Evolutionary conservation across 1,140 invertebrate genomes (phyloP), one percentile per base, ranked within the genome.

Genomic region (Tetramorium alpestre): DNA sequence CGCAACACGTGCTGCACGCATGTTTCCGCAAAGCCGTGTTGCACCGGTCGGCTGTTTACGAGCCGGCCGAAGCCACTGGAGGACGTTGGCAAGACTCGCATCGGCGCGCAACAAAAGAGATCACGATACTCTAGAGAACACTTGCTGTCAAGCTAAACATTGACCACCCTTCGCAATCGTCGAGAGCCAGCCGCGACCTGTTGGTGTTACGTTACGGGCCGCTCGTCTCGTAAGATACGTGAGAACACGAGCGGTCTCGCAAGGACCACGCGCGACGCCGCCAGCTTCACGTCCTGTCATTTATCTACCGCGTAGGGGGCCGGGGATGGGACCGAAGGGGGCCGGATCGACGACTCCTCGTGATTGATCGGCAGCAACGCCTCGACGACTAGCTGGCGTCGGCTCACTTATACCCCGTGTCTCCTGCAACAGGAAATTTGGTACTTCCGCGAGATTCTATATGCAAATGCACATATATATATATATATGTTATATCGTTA

Each of bases 101-200:
- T 60, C 28, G 73, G 33, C 38, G n/a, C n/a, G 76, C 56, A 77
- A 88, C 86, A 90, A 91, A 92, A 87, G 89, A 89, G 82, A 87
- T 86, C 85, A 85, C 75, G 88, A 81, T 72, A 77, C 67, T 44
- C 41, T 13, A 25, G 41, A 81, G 81, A 88, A 92, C 89, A 92
- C 86, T 87, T 69, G 88, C 92, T 94, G 93, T 94, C 94, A 91
- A 88, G 91, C 92, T 91, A 93, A 94, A 94, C 92, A 93, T 81
- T 89, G 92, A 93, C 92, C 93, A 93, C 92, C 89, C 92, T 86
- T 86, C 88, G 75, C 69, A 72, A 77, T 87, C 60, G 8, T 13
- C 16, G 51, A 73, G 28, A 72, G 73, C 25, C 51, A 44, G 44
- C 49, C 47, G 28, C 47, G 76, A 76, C 28, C 65, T 41, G 60